Conservation (phyloP, 1,140 invertebrate species). For the Macrostomum lignano region DNA sequence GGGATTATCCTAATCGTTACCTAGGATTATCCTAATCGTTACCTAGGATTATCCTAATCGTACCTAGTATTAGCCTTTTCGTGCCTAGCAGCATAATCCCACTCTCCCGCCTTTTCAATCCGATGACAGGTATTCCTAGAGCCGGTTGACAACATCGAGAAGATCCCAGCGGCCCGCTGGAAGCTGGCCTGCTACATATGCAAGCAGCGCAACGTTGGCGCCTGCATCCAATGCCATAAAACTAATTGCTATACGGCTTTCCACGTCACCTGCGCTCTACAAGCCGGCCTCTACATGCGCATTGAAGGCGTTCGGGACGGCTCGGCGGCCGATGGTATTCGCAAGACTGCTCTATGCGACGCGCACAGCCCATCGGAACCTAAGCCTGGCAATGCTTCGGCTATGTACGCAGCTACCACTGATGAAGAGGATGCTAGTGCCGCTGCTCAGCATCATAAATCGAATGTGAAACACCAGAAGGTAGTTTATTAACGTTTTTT, state of each 20-base stretch:
- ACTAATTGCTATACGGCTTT: slow-evolving; percentile 83
- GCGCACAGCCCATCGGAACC: slow-evolving; percentile 45
- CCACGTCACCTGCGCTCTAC: slow-evolving; percentile 90
- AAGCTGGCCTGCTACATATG: slow-evolving; percentile 80
- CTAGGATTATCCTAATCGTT: no score
- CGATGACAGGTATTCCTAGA: slow-evolving; percentile 71
- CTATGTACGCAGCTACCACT: no score
- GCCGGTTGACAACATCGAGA: slow-evolving; percentile 77
- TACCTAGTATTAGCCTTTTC: no score
- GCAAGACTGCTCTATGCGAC: slow-evolving; percentile 82
- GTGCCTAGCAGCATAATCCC: no score
- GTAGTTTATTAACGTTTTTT: no score
- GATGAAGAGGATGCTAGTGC: no score
- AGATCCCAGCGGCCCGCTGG: slow-evolving; percentile 73
- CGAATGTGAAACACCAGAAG: no score
- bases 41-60: no score
- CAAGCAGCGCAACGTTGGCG: slow-evolving; percentile 64
- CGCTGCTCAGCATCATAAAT: no score
- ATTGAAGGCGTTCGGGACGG: slow-evolving; percentile 53
- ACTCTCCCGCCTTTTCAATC: no score
- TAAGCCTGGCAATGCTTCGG: no score
- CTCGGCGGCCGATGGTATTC: slow-evolving; percentile 36
- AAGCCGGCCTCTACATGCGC: slow-evolving; percentile 72
- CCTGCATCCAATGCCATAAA: slow-evolving; percentile 90
- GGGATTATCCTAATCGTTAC: no score